Base-by-base conservation (phyloP, 2,888 invertebrate species). In the Drosophila mettleri region DNA sequence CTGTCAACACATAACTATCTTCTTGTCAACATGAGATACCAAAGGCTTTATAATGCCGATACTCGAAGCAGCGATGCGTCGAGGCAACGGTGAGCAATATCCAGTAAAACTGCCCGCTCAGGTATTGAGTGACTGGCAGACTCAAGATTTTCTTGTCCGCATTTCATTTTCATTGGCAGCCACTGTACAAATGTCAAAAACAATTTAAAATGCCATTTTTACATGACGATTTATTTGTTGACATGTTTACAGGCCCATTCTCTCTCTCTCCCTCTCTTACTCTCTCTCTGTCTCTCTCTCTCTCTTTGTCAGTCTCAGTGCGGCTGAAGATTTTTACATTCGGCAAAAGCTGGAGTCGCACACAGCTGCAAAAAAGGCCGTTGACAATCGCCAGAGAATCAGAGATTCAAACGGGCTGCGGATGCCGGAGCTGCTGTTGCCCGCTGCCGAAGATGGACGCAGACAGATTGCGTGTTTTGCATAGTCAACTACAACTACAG, bases 191-290 rank as follows among this genome's bases (percentile, higher is more conserved):
- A 88, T 82, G 90, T 90, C 90, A 82, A 66, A 87, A 90, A 86
- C 90, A 84, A 90, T 90, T 90, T 90, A 78, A 89, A 90, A 90
- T 88, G 80, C 89, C 88, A 90, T 90, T 85, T 87, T 86, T 87
- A 87, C 87, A 85, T 83, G 88, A 88, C 88, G 89, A 86, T 90
- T 90, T 89, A 86, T 89, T 83, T 86, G 89, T 87, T 86, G 86
- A 83, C 81, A 79, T 86, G 74, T 75, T 84, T 77, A 78, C 78
- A 68, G 74, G 69, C 77, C 61, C 76, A 72, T 69, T 65, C 73
- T 22, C 66, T 22, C 29, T 8, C 31, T n/a, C 31, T 14, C 34
- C 0, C 5, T 10, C 10, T 4, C n/a, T 8, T 24, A 1, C 20
- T 2, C n/a, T 10, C 24, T 2, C 9, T 4, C 22, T 5, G 10